Base-by-base conservation (phyloP, 2,888 invertebrate species). In the Platycheirus rosarum region DNA sequence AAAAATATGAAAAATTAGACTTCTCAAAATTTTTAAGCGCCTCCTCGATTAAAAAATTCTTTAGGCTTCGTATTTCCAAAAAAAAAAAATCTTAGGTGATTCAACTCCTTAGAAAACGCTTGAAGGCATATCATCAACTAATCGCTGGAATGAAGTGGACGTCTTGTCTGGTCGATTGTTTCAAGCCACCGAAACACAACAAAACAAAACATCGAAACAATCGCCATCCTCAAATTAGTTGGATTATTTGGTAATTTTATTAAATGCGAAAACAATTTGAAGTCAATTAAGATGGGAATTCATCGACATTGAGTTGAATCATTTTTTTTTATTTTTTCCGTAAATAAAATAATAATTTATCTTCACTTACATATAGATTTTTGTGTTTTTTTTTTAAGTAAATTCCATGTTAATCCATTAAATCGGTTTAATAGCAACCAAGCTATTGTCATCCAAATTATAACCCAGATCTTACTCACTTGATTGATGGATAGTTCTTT, bases 11-110 rank as follows among this genome's bases (percentile, higher is more conserved):
- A n/a, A n/a, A 11, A 2, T 18, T 18, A 18, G n/a, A 4, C 18
- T 7, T 29, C 26, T 26, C 26, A 26, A n/a, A n/a, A 23, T 23
- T 23, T 35, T 35, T 8, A 57, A 66, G 55, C 32, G 35, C 49
- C 23, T 40, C n/a, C 26, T 23, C 49, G 8, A 23, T 26, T 48
- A 48, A 13, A 53, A 37, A 11, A 53, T 53, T 53, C 32, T 35
- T 32, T 18, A 35, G 18, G 35, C 53, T 23, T 13, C 23, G 18
- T 53, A 18, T 1, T 26, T 5, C 29, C 14, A 40, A 20, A 40
- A 57, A 35, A 68, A 74, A 63, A 35, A 68, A 74, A 63, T 74
- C 74, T 73, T 26, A 79, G 78, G 78, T 79, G 74, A 79, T 68
- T 79, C 74, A 74, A 79, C 78, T 69, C 60, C 70, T 14, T 8